Conservation (phyloP, 2,113 vertebrate species). For the Himantopus leucocephalus region DNA sequence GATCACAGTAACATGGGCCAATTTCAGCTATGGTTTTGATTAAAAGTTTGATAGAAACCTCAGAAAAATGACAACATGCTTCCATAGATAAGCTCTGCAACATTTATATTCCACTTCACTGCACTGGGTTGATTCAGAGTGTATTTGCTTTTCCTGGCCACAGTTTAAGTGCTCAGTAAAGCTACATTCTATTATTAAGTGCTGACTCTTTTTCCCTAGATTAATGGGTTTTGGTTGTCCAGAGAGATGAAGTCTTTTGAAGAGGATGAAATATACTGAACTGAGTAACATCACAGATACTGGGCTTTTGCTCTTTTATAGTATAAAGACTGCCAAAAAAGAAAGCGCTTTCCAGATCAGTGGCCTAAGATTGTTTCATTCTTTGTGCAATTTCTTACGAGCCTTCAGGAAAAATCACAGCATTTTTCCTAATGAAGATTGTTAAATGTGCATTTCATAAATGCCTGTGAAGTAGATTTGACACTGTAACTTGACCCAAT, state of each 20-base stretch:
- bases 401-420: background rate
- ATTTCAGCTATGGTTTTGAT: slow-evolving; percentile 50
- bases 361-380: background rate
- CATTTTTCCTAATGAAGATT: background rate
- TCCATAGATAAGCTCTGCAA: slow-evolving; percentile 46
- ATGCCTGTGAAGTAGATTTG: background rate
- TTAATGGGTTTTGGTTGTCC: slow-evolving; percentile 25
- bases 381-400: background rate
- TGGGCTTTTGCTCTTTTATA: background rate
- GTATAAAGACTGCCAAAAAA: background rate
- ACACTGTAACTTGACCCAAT: background rate
- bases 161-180: slow-evolving; percentile 10
- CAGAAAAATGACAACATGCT: slow-evolving; percentile 42
- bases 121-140: background rate
- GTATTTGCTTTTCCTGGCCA: slow-evolving; percentile 53
- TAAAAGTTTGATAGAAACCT: slow-evolving; percentile 56
- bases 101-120: slow-evolving; percentile 20
- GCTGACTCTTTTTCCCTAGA: slow-evolving; percentile 23
- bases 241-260: slow-evolving; percentile 19
- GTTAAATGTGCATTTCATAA: background rate
- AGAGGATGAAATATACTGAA: slow-evolving; percentile 2
- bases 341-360: background rate
- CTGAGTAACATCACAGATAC: background rate
- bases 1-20: background rate
- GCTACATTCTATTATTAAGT: slow-evolving; percentile 42